A percentile compares a stretch with the other conserved stretches of the same genome.
Evolutionary conservation across 2,888 invertebrate genomes (phyloP).

Genomic region (Apeira syringaria): DNA sequence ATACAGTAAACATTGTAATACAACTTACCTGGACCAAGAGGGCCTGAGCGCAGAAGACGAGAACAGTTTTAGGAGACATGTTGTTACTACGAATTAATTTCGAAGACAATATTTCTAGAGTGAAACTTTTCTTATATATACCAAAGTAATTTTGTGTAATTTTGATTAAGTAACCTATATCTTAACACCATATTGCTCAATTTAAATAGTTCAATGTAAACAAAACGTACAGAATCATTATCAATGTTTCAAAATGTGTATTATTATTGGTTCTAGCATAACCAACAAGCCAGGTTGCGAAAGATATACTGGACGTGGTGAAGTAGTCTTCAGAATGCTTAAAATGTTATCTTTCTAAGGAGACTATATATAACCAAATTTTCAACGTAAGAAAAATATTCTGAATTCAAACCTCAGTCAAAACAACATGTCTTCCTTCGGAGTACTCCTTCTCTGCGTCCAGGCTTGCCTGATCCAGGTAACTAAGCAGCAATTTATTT

Average conservation of each 20-base stretch:
- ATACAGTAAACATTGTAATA: too few species aligned
- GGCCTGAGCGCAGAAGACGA: constrained; percentile 39
- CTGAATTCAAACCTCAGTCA: constrained; percentile 14
- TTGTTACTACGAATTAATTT: constrained; percentile 12
- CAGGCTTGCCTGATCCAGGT: constrained; percentile 40
- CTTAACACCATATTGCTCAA: background rate
- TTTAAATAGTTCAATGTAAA: background rate
- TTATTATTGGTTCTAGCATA: too few species aligned
- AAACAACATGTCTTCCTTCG: constrained; percentile 28
- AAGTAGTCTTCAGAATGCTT: too few species aligned
- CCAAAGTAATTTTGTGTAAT: background rate
- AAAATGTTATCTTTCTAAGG: background rate
- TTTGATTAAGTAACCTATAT: background rate
- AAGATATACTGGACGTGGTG: too few species aligned
- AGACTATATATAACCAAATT: constrained; percentile 1
- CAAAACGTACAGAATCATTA: background rate
- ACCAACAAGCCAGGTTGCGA: too few species aligned
- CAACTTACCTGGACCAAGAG: constrained; percentile 37
- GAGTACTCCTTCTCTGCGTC: constrained; percentile 26
- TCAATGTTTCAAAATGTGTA: background rate
- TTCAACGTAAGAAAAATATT: background rate
- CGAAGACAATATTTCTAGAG: constrained; percentile 13
- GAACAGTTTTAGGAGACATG: constrained; percentile 37
- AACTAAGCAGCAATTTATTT: constrained; percentile 11
- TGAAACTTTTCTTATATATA: constrained; percentile 10